phyloP scores from a whole-genome alignment of 2,797 vertebrate species.

The Parauchenoglanis punctatus region DNA sequence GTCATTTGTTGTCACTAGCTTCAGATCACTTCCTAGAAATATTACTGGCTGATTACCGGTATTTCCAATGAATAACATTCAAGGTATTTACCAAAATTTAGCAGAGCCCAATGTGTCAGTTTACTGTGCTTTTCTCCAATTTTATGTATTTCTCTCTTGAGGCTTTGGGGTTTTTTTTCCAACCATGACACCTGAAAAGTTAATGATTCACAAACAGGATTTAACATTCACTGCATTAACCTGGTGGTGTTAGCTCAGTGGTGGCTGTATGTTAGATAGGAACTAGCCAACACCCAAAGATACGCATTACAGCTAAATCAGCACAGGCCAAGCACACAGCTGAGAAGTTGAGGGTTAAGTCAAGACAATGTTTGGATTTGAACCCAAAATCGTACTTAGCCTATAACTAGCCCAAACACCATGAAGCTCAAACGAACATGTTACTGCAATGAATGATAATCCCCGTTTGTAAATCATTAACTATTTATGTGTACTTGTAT shows the following conservation, averaged over 20 bases:
- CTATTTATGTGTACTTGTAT: not conserved
- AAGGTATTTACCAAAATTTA: not conserved
- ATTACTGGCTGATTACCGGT: no score
- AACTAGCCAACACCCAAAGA: not conserved
- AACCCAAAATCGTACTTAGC: not conserved
- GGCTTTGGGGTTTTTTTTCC: not conserved
- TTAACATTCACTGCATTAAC: not conserved
- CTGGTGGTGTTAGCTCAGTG: not conserved
- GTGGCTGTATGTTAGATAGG: not conserved
- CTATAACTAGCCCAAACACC: not conserved
- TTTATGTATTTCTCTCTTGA: not conserved
- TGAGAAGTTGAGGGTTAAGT: not conserved
- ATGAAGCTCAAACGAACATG: not conserved
- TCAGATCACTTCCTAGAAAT: not conserved
- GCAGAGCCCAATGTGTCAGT: not conserved
- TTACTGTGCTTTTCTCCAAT: not conserved
- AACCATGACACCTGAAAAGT: not conserved
- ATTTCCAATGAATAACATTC: not conserved
- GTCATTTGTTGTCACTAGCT: not conserved
- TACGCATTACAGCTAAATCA: not conserved
- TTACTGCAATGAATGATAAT: not conserved
- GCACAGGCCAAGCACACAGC: not conserved
- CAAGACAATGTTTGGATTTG: not conserved
- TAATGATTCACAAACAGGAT: not conserved
- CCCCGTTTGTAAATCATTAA: conserved; percentile 22